phyloP scores from a whole-genome alignment of 1,140 invertebrate species.

The Platyura marginata region DNA sequence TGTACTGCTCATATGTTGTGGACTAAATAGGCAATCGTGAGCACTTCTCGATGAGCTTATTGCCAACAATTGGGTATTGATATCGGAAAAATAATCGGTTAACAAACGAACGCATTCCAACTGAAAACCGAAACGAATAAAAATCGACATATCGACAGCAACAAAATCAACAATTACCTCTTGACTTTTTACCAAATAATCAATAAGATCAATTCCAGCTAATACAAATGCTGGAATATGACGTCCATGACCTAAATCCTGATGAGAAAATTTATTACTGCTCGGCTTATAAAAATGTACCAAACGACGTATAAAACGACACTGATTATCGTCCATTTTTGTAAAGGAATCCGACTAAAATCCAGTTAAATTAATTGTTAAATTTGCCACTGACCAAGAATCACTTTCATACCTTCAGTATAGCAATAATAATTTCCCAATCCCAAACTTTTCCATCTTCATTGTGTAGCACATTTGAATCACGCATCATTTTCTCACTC shows the following conservation, averaged over 20 bases:
- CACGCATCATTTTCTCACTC: constrained; percentile 44
- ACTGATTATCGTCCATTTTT: constrained; percentile 54
- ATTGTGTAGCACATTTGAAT: constrained; percentile 52
- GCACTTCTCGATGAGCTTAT: constrained; percentile 54
- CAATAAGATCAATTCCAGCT: constrained; percentile 56
- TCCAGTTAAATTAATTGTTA: constrained; percentile 1
- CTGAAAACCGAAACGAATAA: constrained; percentile 10
- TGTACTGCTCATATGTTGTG: constrained; percentile 67
- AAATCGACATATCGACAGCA: no score
- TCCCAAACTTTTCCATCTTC: constrained; percentile 61
- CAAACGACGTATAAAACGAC: constrained; percentile 61
- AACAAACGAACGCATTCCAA: constrained; percentile 40
- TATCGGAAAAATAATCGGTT: constrained; percentile 62
- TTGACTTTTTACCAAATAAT: constrained; percentile 43
- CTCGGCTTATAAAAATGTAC: constrained; percentile 76
- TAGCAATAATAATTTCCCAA: constrained; percentile 61
- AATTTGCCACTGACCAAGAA: constrained; percentile 1
- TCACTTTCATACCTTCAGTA: constrained; percentile 47
- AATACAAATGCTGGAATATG: constrained; percentile 41
- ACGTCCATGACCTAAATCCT: constrained; percentile 29
- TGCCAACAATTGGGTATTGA: constrained; percentile 53
- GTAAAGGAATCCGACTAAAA: constrained; percentile 24
- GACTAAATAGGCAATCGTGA: constrained; percentile 77
- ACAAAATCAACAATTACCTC: constrained; percentile 26
- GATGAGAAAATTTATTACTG: constrained; percentile 68